These are phyloP conservation scores for Campylorhamphus procurvoides DNA, from an alignment of 2,113 vertebrate genomes.

Conservation along the genomic window DNA sequence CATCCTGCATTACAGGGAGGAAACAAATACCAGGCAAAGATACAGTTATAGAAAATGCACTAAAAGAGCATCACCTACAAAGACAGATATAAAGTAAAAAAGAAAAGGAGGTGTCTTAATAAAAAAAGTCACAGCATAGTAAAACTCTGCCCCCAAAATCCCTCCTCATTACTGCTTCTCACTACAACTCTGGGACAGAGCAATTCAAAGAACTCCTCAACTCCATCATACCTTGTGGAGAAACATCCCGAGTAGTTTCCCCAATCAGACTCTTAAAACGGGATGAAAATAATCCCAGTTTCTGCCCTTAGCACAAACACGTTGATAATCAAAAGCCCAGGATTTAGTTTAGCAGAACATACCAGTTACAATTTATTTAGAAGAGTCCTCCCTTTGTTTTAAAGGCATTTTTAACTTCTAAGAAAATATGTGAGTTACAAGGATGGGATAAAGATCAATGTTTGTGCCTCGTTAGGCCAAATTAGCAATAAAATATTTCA, in stretches of 20 bases:
- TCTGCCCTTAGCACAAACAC: neutral
- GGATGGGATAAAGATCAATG: neutral
- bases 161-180: neutral
- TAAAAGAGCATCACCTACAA: neutral
- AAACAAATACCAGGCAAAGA: neutral
- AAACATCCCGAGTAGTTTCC: neutral
- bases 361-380: neutral
- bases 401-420: neutral
- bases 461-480: neutral
- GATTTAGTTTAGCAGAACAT: neutral
- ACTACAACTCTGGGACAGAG: neutral
- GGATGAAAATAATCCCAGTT: neutral
- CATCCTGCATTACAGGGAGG: neutral
- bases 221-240: neutral
- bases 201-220: neutral
- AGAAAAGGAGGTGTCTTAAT: neutral
- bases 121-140: neutral
- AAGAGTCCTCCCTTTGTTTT: neutral
- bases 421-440: neutral
- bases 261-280: neutral
- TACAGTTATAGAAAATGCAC: neutral
- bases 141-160: neutral
- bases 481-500: neutral
- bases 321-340: neutral
- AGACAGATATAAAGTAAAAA: neutral